These are phyloP conservation scores for Vidua macroura DNA, from an alignment of 2,113 vertebrate species.

Conservation along the genomic window DNA sequence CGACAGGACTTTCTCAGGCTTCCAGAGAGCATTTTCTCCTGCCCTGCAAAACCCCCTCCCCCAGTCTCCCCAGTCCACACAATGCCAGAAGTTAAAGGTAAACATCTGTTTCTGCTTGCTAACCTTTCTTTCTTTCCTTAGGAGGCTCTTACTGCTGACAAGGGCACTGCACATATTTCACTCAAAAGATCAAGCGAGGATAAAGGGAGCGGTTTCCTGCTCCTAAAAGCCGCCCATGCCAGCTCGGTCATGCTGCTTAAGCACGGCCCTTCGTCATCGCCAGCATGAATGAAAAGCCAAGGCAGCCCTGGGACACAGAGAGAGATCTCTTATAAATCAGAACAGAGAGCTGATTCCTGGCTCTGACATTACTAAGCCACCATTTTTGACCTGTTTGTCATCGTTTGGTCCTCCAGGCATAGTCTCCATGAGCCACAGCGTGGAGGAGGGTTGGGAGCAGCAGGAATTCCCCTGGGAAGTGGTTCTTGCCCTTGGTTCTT, in stretches of 20 bases:
- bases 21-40: background rate
- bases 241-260: background rate
- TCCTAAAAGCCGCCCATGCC: background rate
- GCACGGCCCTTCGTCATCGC: background rate
- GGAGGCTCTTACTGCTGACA: constrained; percentile 32
- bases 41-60: background rate
- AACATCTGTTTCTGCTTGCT: constrained; percentile 34
- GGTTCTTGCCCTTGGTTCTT: background rate
- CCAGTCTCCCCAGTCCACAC: background rate
- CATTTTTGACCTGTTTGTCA: background rate
- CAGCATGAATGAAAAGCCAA: constrained; percentile 14
- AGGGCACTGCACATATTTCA: constrained; percentile 39
- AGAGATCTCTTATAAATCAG: background rate
- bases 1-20: background rate
- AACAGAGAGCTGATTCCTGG: background rate
- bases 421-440: rapidly evolving
- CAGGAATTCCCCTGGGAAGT: background rate
- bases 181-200: constrained; percentile 51
- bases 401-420: background rate
- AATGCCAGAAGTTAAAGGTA: constrained; percentile 18
- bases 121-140: background rate
- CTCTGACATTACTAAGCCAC: background rate
- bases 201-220: constrained; percentile 59
- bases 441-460: background rate
- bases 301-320: background rate